Percentiles rank a stretch among this genome's conserved stretches.
Conservation (phyloP, 2,113 vertebrate species). For the Notothenia coriiceps region DNA sequence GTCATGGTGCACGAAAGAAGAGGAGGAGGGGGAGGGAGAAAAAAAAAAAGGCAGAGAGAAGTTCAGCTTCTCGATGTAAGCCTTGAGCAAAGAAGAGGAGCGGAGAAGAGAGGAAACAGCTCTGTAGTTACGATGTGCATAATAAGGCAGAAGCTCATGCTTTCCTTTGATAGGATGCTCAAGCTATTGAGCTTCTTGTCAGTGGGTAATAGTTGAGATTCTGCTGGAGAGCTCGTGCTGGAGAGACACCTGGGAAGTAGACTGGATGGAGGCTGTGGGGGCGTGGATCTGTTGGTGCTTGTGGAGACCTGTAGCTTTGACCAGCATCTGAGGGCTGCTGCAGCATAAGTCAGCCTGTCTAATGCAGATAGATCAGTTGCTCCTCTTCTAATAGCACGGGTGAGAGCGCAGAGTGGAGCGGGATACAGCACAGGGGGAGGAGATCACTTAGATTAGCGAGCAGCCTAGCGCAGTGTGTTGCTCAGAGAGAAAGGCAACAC, state of each 20-base stretch:
- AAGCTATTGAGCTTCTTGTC: constrained; percentile 77
- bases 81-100: constrained; percentile 65
- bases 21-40: constrained; percentile 55
- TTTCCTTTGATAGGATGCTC: constrained; percentile 85
- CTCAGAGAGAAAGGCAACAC: constrained; percentile 58
- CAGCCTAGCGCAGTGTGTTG: constrained; percentile 64
- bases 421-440: constrained; percentile 65
- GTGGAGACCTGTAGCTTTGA: constrained; percentile 86
- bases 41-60: constrained; percentile 43
- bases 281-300: constrained; percentile 32
- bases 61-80: constrained; percentile 66
- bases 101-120: constrained; percentile 60
- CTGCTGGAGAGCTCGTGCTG: constrained; percentile 75
- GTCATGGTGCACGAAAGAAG: constrained; percentile 34
- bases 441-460: constrained; percentile 74
- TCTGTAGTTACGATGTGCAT: constrained; percentile 81
- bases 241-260: constrained; percentile 30
- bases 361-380: constrained; percentile 84
- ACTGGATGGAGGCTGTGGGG: neutral
- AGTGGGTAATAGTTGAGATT: constrained; percentile 87
- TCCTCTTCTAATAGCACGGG: constrained; percentile 54
- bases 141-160: constrained; percentile 80
- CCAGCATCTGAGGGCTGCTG: constrained; percentile 80
- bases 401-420: constrained; percentile 50
- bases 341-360: constrained; percentile 87